Base-by-base conservation (phyloP, 1,140 invertebrate species). In the Macrobrachium rosenbergii region DNA sequence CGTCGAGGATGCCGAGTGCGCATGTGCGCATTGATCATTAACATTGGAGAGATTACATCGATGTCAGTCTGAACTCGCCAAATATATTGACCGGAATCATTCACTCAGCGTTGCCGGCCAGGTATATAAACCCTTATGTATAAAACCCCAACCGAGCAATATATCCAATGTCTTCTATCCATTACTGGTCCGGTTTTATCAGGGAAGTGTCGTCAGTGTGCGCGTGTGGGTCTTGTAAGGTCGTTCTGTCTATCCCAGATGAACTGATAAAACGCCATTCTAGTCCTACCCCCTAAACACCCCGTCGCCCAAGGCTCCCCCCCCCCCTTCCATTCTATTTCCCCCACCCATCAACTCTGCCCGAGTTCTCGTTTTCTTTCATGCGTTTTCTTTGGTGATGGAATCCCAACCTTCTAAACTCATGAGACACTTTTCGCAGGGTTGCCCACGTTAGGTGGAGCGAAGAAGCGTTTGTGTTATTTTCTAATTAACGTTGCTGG, bases 381-480 rank as follows among this genome's bases (percentile, higher is more conserved):
- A 84, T 58, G 28, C 83, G 75, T 84, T 84, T 84, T 84, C 83
- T 84, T 78, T 84, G 83, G 77, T 67, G 83, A 84, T 84, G 73
- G 83, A 84, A 78, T 84, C 75, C 60, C 7, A 52, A 52, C 52
- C 52, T 52, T 52, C 7, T 52, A 52, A 52, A 52, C 52, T 52
- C 52, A 0, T 37, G 52, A 52, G 52, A 52, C 52, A 52, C 52
- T 21, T 67, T 59, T 45, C 60, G 73, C 83, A 17, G 83, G 83
- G 83, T 84, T 84, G 83, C 83, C 73, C 19, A 19, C 76, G 60
- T 43, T 67, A 81, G n/a, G n/a, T 77, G 37, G 75, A 43, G 19
- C 2, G n/a, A 67, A n/a, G 17, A 21, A 8, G 64, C 7, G 43
- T 28, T 21, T 37, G 43, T 21, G n/a, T 73, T 73, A 21, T 23